Evolutionary conservation across 92 coral and sea anemone species (phyloP), one percentile per base, ranked within the genome.

Genomic region (Muricea muricata): DNA sequence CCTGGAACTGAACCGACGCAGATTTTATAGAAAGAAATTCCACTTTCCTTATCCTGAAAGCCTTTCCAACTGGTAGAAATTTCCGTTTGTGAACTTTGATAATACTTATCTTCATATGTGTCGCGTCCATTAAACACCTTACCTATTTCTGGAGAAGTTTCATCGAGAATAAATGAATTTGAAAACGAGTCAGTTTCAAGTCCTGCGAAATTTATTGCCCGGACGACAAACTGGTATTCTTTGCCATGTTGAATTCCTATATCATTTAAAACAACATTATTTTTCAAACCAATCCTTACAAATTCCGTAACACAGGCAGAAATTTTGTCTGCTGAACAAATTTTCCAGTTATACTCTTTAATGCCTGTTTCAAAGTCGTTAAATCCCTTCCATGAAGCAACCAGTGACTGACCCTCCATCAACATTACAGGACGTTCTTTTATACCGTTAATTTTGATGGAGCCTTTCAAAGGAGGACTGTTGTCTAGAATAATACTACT

Each of bases 11-110:
- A 91, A 8, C 99, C 99, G 33, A 90, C 93, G 75, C 99, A 96
- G 35, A 96, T 82, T 50, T 93, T 92, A 85, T 93, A 96, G 33
- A 45, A 67, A 35, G 80, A 34, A 30, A 96, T 89, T 23, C 98
- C 79, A 17, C 98, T 89, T 42, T 84, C 90, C 29, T 83, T 58
- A 58, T 94, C 94, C 3, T 63, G 65, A 78, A 96, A 96, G 41
- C 98, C 93, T 21, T 93, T 86, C 99, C 99, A 96, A 88, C 87
- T 96, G 28, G 91, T 94, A 21, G 92, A 87, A 20, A 94, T 81
- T 23, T 91, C 87, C 17, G 65, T 31, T 3, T 86, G 48, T 34
- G 99, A 96, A 75, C 96, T 92, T 67, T 96, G 98, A 9, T 90
- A 83, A 1, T 28, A 54, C 35, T 83, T 34, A 77, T 95, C 97